Evolutionary conservation across 2,797 vertebrate genomes (phyloP).

Genomic region (Synanceia verrucosa): DNA sequence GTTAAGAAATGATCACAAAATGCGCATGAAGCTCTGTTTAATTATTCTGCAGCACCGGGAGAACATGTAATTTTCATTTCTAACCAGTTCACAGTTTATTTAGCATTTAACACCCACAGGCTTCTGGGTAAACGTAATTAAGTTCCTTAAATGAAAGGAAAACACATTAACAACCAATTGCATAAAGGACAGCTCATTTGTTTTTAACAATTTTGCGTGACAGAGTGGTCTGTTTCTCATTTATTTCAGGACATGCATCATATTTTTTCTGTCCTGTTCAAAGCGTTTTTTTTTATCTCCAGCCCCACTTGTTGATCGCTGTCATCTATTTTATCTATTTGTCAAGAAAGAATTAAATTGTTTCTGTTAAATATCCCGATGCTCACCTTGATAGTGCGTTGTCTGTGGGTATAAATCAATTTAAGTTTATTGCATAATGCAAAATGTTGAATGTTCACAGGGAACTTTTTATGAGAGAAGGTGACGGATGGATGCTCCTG

Average conservation of each 20-base stretch:
- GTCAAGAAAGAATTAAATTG: neutral
- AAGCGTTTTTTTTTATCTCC: constrained; percentile 35
- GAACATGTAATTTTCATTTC: constrained; percentile 63
- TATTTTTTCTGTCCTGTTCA: constrained; percentile 15
- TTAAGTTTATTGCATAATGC: constrained; percentile 19
- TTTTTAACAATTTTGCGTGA: constrained; percentile 36
- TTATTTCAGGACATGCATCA: constrained; percentile 34
- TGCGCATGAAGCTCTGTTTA: constrained; percentile 18
- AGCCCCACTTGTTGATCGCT: constrained; percentile 70
- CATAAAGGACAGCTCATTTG: constrained; percentile 28
- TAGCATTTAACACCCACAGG: constrained; percentile 30
- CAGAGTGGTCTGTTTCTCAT: constrained; percentile 9
- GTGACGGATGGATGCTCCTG: constrained; percentile 74
- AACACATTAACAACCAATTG: constrained; percentile 31
- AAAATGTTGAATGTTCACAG: constrained; percentile 51
- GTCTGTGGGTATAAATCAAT: constrained; percentile 35
- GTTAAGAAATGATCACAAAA: constrained; percentile 36
- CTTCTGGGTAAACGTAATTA: constrained; percentile 21
- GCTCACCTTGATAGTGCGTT: neutral
- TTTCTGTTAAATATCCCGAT: constrained; percentile 5
- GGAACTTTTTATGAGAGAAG: constrained; percentile 82
- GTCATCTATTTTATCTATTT: constrained; percentile 31
- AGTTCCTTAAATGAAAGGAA: constrained; percentile 39
- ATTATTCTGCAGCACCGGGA: constrained; percentile 36
- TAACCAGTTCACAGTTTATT: constrained; percentile 81